phyloP scores from a whole-genome alignment of 92 coral and sea anemone species.

The Muricea muricata region DNA sequence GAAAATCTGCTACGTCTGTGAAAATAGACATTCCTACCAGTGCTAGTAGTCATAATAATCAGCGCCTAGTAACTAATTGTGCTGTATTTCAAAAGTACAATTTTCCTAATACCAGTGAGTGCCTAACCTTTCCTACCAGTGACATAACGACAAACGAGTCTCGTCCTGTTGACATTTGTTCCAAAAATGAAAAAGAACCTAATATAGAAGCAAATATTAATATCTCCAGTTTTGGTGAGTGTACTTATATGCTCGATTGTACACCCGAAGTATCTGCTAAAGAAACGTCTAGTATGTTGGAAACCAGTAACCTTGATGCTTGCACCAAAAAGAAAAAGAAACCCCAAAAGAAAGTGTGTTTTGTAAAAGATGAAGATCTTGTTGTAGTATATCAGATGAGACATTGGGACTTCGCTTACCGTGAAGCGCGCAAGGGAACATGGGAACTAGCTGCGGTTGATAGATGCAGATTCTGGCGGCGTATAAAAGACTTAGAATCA shows the following conservation, averaged over 20 bases:
- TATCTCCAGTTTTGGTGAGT: background rate
- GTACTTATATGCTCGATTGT: background rate
- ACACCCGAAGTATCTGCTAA: background rate
- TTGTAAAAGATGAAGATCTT: constrained; percentile 71
- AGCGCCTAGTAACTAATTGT: too few relatives aligned
- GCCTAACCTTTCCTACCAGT: background rate
- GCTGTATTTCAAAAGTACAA: background rate
- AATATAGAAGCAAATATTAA: background rate
- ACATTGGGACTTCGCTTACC: constrained; percentile 90
- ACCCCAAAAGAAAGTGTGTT: constrained; percentile 68
- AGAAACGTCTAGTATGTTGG: background rate
- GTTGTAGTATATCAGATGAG: constrained; percentile 66
- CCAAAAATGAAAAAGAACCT: background rate
- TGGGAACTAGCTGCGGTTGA: constrained; percentile 85
- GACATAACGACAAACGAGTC: background rate
- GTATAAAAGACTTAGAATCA: constrained; percentile 73
- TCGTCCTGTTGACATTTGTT: background rate
- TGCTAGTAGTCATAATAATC: background rate
- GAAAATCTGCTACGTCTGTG: background rate
- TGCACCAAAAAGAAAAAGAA: too few relatives aligned
- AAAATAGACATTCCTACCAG: background rate
- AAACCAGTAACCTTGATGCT: too few relatives aligned
- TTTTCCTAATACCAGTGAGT: background rate
- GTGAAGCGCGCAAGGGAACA: constrained; percentile 83
- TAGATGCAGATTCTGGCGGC: constrained; percentile 78